These are phyloP conservation scores for Phoebastria nigripes DNA, from an alignment of 2,797 vertebrate species.

Conservation along the genomic window DNA sequence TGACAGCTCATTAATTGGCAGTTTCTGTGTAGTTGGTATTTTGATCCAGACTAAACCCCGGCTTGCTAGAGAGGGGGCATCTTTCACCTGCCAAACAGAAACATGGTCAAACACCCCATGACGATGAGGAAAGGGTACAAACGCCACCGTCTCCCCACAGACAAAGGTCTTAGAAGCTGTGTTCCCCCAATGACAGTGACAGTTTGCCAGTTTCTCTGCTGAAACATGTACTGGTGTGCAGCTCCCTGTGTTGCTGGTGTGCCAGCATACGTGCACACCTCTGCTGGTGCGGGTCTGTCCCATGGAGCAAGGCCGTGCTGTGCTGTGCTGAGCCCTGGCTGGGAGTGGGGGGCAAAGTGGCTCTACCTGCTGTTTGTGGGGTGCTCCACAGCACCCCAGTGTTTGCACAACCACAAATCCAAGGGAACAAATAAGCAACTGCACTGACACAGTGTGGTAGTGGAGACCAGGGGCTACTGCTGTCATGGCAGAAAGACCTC, in stretches of 20 bases:
- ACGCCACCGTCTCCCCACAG: fast-evolving
- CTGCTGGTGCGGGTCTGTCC: neutral
- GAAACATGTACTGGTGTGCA: neutral
- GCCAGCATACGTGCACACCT: fast-evolving
- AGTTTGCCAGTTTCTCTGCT: neutral
- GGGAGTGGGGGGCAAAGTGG: fast-evolving
- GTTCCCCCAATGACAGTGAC: neutral
- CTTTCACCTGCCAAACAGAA: neutral
- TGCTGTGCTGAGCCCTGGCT: neutral
- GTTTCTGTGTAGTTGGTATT: neutral
- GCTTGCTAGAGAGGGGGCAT: neutral
- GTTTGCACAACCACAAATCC: neutral
- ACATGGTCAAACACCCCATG: neutral
- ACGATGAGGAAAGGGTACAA: neutral
- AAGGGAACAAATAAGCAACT: neutral
- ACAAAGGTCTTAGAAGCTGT: neutral
- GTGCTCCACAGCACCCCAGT: neutral
- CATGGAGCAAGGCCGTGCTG: fast-evolving
- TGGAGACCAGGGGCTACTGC: neutral
- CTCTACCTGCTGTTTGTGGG: neutral
- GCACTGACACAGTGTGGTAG: fast-evolving
- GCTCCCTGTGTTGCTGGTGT: neutral
- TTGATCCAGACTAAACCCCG: neutral
- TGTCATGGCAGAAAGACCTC: neutral
- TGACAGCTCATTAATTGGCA: neutral